phyloP scores from a whole-genome alignment of 2,797 vertebrate species.

The Coregonus ussuriensis region DNA sequence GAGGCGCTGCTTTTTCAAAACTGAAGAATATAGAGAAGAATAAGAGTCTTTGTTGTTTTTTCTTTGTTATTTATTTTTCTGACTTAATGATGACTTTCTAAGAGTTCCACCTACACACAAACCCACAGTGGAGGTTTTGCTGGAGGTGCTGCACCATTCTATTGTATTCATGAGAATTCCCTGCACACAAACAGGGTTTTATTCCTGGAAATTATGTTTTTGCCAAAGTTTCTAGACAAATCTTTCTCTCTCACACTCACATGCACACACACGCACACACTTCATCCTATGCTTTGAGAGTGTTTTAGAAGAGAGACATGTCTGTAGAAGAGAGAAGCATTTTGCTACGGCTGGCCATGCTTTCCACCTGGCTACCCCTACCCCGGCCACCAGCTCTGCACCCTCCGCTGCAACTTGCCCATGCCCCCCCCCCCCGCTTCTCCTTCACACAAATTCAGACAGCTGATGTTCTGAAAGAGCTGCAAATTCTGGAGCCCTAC shows the following conservation, averaged over 20 bases:
- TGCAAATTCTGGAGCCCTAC: too few relatives aligned
- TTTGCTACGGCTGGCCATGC: too few relatives aligned
- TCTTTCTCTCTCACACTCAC: slow-evolving; percentile 37
- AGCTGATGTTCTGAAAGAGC: too few relatives aligned
- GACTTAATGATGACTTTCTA: slow-evolving; percentile 63
- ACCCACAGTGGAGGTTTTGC: slow-evolving; percentile 40
- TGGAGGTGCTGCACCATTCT: slow-evolving; percentile 9
- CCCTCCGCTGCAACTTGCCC: too few relatives aligned
- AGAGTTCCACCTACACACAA: slow-evolving; percentile 59
- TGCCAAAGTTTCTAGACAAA: not conserved
- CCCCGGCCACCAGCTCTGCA: too few relatives aligned
- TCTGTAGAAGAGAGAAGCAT: not conserved
- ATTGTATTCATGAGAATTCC: not conserved
- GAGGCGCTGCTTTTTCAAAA: not conserved
- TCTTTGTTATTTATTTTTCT: slow-evolving; percentile 58
- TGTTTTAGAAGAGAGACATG: slow-evolving; percentile 2
- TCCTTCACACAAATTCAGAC: too few relatives aligned
- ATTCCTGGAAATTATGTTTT: slow-evolving; percentile 41
- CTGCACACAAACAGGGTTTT: not conserved
- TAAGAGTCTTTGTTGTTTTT: slow-evolving; percentile 37
- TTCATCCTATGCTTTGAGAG: not conserved
- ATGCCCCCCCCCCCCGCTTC: too few relatives aligned
- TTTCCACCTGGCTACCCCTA: too few relatives aligned
- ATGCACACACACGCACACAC: slow-evolving; percentile 15
- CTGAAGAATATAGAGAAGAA: slow-evolving; percentile 15